A percentile compares a stretch with the other conserved stretches of the same genome.
Conservation (phyloP, 1,140 invertebrate genomes). For the Phthorimaea operculella region DNA sequence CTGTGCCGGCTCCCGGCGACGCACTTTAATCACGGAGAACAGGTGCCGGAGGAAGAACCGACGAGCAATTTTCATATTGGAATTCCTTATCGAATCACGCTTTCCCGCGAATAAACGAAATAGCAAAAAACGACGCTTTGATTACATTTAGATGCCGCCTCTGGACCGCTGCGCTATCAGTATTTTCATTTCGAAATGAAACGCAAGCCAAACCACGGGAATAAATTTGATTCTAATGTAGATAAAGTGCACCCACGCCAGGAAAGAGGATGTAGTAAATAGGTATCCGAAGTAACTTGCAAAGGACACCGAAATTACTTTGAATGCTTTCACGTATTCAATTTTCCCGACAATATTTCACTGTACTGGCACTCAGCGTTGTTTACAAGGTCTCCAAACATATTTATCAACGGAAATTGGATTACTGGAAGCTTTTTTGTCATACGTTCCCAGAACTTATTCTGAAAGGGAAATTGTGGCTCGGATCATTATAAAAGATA, state of each 20-base stretch:
- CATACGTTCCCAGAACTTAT: slow-evolving; percentile 8
- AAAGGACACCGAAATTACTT: slow-evolving; percentile 32
- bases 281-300: slow-evolving; percentile 9
- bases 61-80: slow-evolving; percentile 56
- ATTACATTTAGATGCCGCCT: slow-evolving; percentile 1
- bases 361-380: slow-evolving; percentile 38
- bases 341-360: slow-evolving; percentile 59
- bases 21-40: slow-evolving; percentile 62
- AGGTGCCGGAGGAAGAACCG: slow-evolving; percentile 39
- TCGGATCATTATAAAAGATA: slow-evolving; percentile 34
- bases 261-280: neutral
- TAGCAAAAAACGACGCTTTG: slow-evolving; percentile 19
- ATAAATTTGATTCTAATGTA: slow-evolving; percentile 1
- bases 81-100: slow-evolving; percentile 42
- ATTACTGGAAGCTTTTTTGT: slow-evolving; percentile 18
- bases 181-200: neutral
- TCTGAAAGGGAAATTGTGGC: slow-evolving; percentile 7
- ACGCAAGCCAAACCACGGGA: slow-evolving; percentile 17
- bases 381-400: slow-evolving; percentile 35
- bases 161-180: slow-evolving; percentile 7
- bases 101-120: slow-evolving; percentile 13
- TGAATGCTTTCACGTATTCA: slow-evolving; percentile 59
- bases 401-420: slow-evolving; percentile 38
- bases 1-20: slow-evolving; percentile 32
- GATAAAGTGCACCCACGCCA: neutral